Evolutionary conservation across 2,888 invertebrate genomes (phyloP), one percentile per base, ranked within the genome.

Genomic region (Drosophila mimetica): DNA sequence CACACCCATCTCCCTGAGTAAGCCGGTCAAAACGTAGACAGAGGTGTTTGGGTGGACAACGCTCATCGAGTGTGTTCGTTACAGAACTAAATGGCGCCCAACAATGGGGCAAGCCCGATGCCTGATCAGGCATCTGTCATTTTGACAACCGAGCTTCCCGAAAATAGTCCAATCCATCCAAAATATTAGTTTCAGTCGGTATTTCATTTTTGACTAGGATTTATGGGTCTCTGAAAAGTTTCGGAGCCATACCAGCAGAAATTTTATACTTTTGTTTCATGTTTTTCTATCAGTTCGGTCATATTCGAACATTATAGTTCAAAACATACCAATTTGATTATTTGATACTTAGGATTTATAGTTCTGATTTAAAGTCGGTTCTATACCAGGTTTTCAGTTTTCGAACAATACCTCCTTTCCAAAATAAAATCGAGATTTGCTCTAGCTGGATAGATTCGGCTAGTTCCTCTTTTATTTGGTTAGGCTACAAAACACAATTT

Each of bases 221-320:
- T n/a, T n/a, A n/a, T n/a, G n/a, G n/a, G n/a, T n/a, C 2, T 16
- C 13, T 4, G 47, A 13, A n/a, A n/a, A n/a, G n/a, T n/a, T 30
- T 18, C 16, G 47, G 16, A 13, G 30, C 13, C 16, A 47, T 47
- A 47, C 47, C 30, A 13, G 16, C 7, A 30, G 11, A 47, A 30
- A 30, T 13, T 6, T 30, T 6, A 47, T 47, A 18, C 18, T 11
- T 47, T 47, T 6, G 13, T 20, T 6, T 30, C 4, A 47, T 30
- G 47, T 30, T 13, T 30, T 47, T 41, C 6, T 41, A 41, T 44
- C 22, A 25, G n/a, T 25, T 44, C 22, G 48, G 32, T 32, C 7
- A 28, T 16, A 16, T 1, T 46, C 42, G n/a, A 22, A 42, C 42
- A 22, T 42, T 22, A 9, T 22, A 22, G 42, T 22, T 20, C 13